phyloP scores from a whole-genome alignment of 2,113 vertebrate species.

The Actinemys pallida region DNA sequence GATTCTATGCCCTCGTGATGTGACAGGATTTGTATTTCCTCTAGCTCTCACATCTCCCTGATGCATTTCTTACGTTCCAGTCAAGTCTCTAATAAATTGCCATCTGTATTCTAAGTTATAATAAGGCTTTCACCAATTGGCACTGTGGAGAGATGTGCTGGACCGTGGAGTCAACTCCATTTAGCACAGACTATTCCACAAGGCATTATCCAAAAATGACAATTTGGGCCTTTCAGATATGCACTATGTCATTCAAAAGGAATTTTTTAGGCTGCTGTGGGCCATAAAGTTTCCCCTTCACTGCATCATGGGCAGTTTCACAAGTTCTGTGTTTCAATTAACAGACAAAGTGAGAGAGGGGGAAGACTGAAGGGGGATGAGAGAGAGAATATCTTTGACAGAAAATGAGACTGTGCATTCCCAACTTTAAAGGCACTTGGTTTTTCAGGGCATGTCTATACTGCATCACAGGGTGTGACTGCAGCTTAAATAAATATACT shows the following conservation, averaged over 20 bases:
- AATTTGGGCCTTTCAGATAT: constrained; percentile 5
- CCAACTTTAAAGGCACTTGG: background rate
- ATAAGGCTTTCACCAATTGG: background rate
- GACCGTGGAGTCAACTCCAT: background rate
- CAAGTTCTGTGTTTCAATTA: constrained; percentile 10
- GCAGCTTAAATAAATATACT: background rate
- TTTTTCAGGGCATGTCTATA: background rate
- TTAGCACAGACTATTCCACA: constrained; percentile 6
- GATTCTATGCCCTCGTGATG: background rate
- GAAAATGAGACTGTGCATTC: background rate
- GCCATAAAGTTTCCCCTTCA: background rate
- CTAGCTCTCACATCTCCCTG: background rate
- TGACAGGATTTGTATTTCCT: constrained; percentile 23
- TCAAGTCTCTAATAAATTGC: constrained; percentile 7
- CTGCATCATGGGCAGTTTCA: background rate
- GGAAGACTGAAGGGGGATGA: background rate
- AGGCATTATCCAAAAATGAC: constrained; percentile 7
- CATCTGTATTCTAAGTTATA: background rate
- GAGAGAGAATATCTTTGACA: background rate
- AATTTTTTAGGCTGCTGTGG: background rate
- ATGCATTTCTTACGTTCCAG: constrained; percentile 10
- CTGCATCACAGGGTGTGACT: background rate
- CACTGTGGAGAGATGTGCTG: background rate
- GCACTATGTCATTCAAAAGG: background rate
- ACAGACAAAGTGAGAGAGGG: background rate